Evolutionary conservation across 2,888 invertebrate genomes (phyloP), one percentile per base, ranked within the genome.

Genomic region (Nemapogon koenigi): DNA sequence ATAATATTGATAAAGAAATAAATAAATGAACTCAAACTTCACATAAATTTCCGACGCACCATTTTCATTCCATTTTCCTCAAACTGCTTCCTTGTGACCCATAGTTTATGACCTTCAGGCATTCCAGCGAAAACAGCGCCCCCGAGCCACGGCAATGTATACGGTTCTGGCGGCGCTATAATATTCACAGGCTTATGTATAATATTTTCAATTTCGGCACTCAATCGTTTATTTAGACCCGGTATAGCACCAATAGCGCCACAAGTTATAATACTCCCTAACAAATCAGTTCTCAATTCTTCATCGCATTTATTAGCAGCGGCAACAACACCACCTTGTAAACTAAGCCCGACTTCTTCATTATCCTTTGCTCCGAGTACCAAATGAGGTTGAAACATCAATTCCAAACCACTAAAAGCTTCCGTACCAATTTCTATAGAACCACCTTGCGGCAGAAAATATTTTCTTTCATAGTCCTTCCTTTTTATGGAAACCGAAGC

Each of bases 81-180:
- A 31, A 50, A 76, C 37, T 69, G 67, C 16, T 57, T 59, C 42
- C 62, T 66, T 1, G 46, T 44, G 0, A 76, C 50, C 62, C 64
- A 72, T 35, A 69, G 41, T 32, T 58, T 62, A 3, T 49, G 42
- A 0, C 62, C 44, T 1, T 53, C 65, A 0, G 50, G 19, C 38
- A 73, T 55, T 0, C 62, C 61, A 2, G 71, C 68, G 33, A 70
- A 73, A 0, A 60, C 60, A 1, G 76, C 62, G 3, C 64, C 76
- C 0, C 76, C 76, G 11, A 75, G 44, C 75, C 73, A 75, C 0
- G 64, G 18, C 1, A 62, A 46, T 0, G 62, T 53, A 25, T 64
- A 63, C 0, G 62, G 45, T 43, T 76, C 75, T 0, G 52, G 18
- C 0, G 63, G 59, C 0, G 49, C 33, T 1, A 57, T 2, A 2